A percentile compares a stretch with the other conserved stretches of the same genome.
phyloP scores from a whole-genome alignment of 2,797 vertebrate species.

The Rhinophrynus dorsalis region DNA sequence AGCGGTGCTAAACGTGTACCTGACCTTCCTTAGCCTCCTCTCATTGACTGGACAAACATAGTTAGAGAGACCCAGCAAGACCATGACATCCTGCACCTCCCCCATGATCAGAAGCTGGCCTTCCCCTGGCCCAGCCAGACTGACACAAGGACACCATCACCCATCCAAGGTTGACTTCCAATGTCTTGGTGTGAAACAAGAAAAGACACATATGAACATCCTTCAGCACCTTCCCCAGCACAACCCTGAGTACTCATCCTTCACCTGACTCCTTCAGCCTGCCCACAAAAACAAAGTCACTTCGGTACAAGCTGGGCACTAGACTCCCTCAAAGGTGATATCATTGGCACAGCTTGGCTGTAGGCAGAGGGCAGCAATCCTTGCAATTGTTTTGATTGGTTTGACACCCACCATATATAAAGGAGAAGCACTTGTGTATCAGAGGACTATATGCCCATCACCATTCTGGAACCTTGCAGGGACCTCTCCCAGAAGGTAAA shows the following conservation, averaged over 20 bases:
- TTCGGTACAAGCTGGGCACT: conserved; percentile 86
- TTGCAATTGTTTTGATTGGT: conserved; percentile 93
- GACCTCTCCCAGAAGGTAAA: conserved; percentile 88
- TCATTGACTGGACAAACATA: conserved; percentile 84
- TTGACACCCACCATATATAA: conserved; percentile 87
- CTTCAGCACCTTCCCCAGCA: conserved; percentile 86
- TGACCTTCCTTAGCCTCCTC: conserved; percentile 84
- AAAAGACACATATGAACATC: conserved; percentile 95
- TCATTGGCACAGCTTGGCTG: conserved; percentile 76
- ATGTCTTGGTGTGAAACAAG: conserved; percentile 86
- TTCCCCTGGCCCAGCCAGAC: conserved; percentile 80
- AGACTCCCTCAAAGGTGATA: conserved; percentile 85
- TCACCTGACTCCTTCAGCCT: conserved; percentile 89
- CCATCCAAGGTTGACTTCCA: conserved; percentile 91
- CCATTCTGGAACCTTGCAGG: conserved; percentile 86
- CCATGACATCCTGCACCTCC: conserved; percentile 92
- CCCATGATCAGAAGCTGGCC: conserved; percentile 91
- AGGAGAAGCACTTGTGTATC: conserved; percentile 85
- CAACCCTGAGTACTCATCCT: conserved; percentile 87
- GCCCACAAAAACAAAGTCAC: conserved; percentile 93
- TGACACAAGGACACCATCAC: conserved; percentile 84
- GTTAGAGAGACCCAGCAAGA: conserved; percentile 85
- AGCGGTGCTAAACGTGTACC: conserved; percentile 79
- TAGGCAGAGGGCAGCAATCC: conserved; percentile 81
- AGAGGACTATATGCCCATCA: conserved; percentile 91